phyloP scores from a whole-genome alignment of 1,140 invertebrate species.

The Drosophila busckii region DNA sequence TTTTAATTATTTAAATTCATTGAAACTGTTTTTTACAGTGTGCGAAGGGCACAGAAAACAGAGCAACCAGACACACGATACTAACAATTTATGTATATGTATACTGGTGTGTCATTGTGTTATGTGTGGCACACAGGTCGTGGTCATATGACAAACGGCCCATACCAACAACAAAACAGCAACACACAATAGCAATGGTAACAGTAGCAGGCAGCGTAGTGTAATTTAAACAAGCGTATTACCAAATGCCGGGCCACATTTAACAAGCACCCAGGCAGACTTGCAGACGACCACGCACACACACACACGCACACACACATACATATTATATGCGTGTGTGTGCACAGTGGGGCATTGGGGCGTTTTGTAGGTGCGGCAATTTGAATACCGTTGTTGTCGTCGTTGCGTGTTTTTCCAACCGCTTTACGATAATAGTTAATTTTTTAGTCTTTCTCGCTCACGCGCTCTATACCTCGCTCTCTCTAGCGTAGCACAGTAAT shows the following conservation, averaged over 20 bases:
- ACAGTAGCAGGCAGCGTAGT: conserved; percentile 22
- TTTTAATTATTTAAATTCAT: conserved; percentile 76
- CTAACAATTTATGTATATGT: too few relatives aligned
- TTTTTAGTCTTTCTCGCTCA: conserved; percentile 40
- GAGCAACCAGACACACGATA: not conserved
- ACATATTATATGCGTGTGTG: too few relatives aligned
- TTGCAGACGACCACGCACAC: conserved; percentile 10
- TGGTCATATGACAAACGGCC: conserved; percentile 75
- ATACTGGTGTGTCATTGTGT: conserved; percentile 19
- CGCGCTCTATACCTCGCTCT: conserved; percentile 2
- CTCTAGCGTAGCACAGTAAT: not conserved
- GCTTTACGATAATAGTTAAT: conserved; percentile 76
- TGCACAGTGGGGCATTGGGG: too few relatives aligned
- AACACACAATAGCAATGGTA: conserved; percentile 10
- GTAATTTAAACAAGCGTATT: conserved; percentile 72
- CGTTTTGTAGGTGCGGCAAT: conserved; percentile 57
- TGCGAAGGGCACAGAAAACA: not conserved
- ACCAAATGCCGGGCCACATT: conserved; percentile 63
- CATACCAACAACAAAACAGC: conserved; percentile 25
- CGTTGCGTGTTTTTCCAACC: conserved; percentile 67
- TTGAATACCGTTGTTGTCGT: conserved; percentile 59
- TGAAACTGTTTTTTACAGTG: conserved; percentile 72
- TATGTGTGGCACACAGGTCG: conserved; percentile 48
- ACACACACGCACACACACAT: too few relatives aligned
- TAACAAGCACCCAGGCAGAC: conserved; percentile 28